These are phyloP conservation scores for Gobio gobio DNA, from an alignment of 2,113 vertebrate genomes.

Conservation along the genomic window DNA sequence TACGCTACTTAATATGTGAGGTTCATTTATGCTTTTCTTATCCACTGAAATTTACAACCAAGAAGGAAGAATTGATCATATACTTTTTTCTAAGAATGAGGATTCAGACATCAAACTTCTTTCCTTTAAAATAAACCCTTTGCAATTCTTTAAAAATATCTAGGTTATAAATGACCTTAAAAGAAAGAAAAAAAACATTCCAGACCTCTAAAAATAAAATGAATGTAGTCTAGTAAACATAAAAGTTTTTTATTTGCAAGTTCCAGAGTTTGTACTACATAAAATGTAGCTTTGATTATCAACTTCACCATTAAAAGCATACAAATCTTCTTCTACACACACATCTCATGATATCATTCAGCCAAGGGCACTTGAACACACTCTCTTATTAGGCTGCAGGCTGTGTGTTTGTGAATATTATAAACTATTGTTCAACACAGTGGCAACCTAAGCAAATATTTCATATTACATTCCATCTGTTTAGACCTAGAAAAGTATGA, in stretches of 20 bases:
- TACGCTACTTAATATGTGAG: not conserved
- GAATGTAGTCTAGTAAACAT: slow-evolving; percentile 26
- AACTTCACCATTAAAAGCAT: slow-evolving; percentile 50
- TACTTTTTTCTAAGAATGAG: not conserved
- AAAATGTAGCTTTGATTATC: slow-evolving; percentile 48
- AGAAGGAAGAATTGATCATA: not conserved
- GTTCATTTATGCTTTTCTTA: not conserved
- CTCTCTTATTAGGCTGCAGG: slow-evolving; percentile 37
- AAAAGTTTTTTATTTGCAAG: slow-evolving; percentile 45
- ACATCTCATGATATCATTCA: slow-evolving; percentile 48
- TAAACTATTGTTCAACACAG: slow-evolving; percentile 16
- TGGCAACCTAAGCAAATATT: slow-evolving; percentile 2
- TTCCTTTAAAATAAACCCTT: slow-evolving; percentile 20
- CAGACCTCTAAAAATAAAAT: slow-evolving; percentile 8
- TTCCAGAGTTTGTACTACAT: slow-evolving; percentile 50
- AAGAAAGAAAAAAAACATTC: not conserved
- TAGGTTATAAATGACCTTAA: not conserved
- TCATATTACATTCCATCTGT: slow-evolving; percentile 14
- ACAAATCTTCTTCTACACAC: slow-evolving; percentile 43
- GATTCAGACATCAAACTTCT: not conserved
- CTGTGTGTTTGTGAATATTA: slow-evolving; percentile 16
- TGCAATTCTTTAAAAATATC: not conserved
- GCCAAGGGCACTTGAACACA: slow-evolving; percentile 58
- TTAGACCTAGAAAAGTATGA: slow-evolving; percentile 31
- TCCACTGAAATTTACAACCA: not conserved